Conservation (phyloP, 2,113 vertebrate species). For the Dicaeum eximium region DNA sequence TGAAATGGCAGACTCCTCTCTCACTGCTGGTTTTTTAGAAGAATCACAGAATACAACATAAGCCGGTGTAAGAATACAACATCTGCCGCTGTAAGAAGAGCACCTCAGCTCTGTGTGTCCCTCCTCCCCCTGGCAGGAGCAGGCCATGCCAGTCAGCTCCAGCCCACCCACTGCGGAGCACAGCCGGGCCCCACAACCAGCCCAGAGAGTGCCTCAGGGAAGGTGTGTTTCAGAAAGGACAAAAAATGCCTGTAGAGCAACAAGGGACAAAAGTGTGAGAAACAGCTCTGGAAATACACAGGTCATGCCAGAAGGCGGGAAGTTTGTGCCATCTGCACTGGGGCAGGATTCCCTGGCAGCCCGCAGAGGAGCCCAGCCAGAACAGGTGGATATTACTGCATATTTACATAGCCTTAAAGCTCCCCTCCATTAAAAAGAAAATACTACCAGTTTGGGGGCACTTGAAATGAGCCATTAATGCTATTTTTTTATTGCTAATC, state of each 20-base stretch:
- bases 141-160: neutral
- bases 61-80: too few species aligned
- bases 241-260: neutral
- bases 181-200: rapidly evolving
- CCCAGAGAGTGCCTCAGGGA: rapidly evolving
- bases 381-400: neutral
- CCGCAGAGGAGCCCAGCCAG: rapidly evolving
- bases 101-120: neutral
- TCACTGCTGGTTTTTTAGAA: neutral
- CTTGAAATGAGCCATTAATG: neutral
- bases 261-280: neutral
- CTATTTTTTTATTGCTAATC: neutral
- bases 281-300: neutral
- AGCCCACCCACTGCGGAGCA: neutral
- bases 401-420: neutral
- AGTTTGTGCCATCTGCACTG: rapidly evolving
- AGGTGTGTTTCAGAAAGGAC: neutral
- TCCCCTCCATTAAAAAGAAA: neutral
- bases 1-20: neutral
- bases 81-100: neutral
- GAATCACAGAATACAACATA: neutral
- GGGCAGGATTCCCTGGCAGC: too few species aligned
- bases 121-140: rapidly evolving
- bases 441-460: neutral
- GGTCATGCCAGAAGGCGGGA: rapidly evolving